These are phyloP conservation scores for Neodon shergylaensis DNA, from an alignment of 2,113 vertebrate genomes.

Conservation along the genomic window DNA sequence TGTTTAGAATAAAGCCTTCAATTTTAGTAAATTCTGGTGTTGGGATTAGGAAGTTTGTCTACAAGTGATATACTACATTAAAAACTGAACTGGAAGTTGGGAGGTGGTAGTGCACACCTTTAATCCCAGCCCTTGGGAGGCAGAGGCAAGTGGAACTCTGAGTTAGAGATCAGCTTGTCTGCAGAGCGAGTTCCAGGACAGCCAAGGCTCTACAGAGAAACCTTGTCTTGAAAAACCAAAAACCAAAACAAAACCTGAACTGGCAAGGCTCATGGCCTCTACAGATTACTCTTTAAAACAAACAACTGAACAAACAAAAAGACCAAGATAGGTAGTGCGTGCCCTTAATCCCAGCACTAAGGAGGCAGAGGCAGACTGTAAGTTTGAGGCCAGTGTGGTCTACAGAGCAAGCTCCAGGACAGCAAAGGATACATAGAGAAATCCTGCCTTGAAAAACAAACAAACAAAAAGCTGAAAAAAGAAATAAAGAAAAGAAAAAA, in stretches of 20 bases:
- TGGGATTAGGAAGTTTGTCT: slow-evolving; percentile 42
- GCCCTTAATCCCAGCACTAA: not conserved
- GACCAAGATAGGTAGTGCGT: not conserved
- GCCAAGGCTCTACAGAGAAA: not conserved
- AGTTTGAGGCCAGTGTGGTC: not conserved
- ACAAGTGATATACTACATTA: not conserved
- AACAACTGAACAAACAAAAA: not conserved
- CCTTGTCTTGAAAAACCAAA: not conserved
- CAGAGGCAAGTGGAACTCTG: not conserved
- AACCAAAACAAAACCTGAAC: not conserved
- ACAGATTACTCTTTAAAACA: not conserved
- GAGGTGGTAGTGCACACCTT: not conserved
- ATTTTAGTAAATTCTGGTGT: slow-evolving; percentile 25
- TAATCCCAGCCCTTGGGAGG: not conserved
- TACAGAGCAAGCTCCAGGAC: not conserved
- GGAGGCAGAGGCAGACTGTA: not conserved
- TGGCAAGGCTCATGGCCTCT: not conserved
- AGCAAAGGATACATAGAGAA: not conserved
- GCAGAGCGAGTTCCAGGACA: not conserved
- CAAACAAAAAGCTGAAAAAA: not conserved
- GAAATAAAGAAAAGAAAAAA: not conserved
- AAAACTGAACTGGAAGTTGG: not conserved
- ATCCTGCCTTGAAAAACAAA: not conserved
- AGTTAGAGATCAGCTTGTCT: not conserved
- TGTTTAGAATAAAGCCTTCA: slow-evolving; percentile 24